Evolutionary conservation across 2,888 invertebrate genomes (phyloP), one percentile per base, ranked within the genome.

Genomic region (Hydrotaea diabolus): DNA sequence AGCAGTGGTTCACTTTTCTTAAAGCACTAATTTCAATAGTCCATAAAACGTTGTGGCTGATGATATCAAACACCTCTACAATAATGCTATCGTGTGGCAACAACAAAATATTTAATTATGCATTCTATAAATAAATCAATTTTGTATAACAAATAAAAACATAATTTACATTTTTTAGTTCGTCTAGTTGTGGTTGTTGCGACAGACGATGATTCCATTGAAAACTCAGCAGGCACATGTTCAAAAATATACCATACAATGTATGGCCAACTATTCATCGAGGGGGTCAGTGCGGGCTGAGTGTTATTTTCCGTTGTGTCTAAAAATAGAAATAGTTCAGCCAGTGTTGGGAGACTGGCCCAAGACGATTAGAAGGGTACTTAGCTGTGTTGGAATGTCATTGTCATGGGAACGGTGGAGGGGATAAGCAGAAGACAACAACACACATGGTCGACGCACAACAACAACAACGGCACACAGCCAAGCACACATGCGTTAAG

Each of bases 311-410:
- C n/a, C n/a, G n/a, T n/a, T 31, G 62, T 36, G 17, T 21, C 62
- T 62, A 62, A 62, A 62, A 62, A 62, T 62, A 62, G 62, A 62
- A 59, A 36, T 62, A 62, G 62, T 62, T 62, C 8, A 62, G 17
- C 31, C 23, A n/a, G 21, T 1, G 7, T 23, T 17, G 59, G 7
- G 15, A 15, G 15, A n/a, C n/a, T n/a, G n/a, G n/a, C n/a, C n/a
- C n/a, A n/a, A 26, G 31, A 62, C 62, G 62, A 62, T 62, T 62
- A 62, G 62, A 62, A 62, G 15, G 2, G 39, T 39, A 39, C 39
- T 8, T 39, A 49, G 8, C 31, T 31, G 31, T 31, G 31, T 31
- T 31, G 31, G 49, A n/a, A 49, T 49, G 15, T n/a, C n/a, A n/a
- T n/a, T n/a, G n/a, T n/a, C n/a, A 13, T 0, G 59, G 59, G 59